Evolutionary conservation across 2,888 invertebrate genomes (phyloP), one percentile per base, ranked within the genome.

Genomic region (Polyommatus icarus): DNA sequence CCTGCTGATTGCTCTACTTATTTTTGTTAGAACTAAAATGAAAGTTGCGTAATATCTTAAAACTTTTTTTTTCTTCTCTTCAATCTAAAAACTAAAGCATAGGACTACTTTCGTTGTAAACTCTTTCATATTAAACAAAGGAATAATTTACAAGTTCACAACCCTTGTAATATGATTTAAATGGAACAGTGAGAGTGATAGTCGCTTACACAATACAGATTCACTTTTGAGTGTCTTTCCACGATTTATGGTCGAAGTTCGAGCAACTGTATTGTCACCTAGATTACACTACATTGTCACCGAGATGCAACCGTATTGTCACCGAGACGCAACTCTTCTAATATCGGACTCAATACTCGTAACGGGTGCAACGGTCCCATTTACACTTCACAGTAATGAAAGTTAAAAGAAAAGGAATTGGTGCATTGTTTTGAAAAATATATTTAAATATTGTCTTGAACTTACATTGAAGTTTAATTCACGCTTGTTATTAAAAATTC

Each of bases 371-470:
- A 32, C 67, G 29, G 29, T 29, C 24, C 24, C 24, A 67, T 67
- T 67, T 67, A 67, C 29, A 3, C 1, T 24, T 1, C n/a, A n/a
- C n/a, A 1, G 67, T 15, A 29, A 67, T 67, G 24, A 61, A 61
- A 61, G 61, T 61, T 61, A 10, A 57, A 57, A 57, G 24, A 24
- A 10, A 36, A n/a, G 46, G 1, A 73, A 29, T 18, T 29, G 54
- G 18, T 32, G 15, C 40, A 81, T 79, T 78, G 82, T 81, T 87
- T 86, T 86, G 84, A 84, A 4, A 18, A 59, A 20, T 3, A 46
- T 8, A 36, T 46, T 46, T 0, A 3, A 46, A 46, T 46, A 46
- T 10, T 12, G 46, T 46, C 46, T 46, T 46, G 46, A 46, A 46
- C 10, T 46, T 0, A 7, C 36, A 36, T 36, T 36, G 36, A 36